These are phyloP conservation scores for Lycaena phlaeas DNA, from an alignment of 2,888 invertebrate genomes.

Conservation along the genomic window DNA sequence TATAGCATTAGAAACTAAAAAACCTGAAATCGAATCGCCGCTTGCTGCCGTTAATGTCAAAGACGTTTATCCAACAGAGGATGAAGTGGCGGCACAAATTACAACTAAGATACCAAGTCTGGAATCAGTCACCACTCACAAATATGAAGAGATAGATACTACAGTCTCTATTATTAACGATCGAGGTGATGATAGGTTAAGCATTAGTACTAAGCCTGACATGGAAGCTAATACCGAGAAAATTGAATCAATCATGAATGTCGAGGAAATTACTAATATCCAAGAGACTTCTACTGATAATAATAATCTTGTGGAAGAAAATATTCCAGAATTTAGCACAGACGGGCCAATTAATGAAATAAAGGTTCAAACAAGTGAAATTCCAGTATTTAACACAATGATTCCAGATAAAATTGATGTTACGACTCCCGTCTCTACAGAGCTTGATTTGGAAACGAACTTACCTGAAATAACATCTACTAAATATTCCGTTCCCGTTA, in stretches of 20 bases:
- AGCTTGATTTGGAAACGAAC: not conserved
- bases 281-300: constrained; percentile 6
- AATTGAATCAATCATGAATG: constrained; percentile 4
- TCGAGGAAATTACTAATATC: constrained; percentile 9
- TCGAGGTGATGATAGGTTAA: not conserved
- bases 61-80: not conserved
- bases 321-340: no score
- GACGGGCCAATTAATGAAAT: constrained; percentile 10
- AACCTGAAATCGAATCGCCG: not conserved
- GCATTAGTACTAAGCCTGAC: not conserved
- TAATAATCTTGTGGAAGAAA: no score
- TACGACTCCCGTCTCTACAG: not conserved
- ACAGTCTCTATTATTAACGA: constrained; percentile 4
- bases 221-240: constrained; percentile 2
- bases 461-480: not conserved
- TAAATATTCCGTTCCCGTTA: not conserved
- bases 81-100: no score
- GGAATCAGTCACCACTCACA: not conserved
- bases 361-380: constrained; percentile 10
- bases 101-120: not conserved
- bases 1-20: no score
- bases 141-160: constrained; percentile 4
- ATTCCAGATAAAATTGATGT: constrained; percentile 3
- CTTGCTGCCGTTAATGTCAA: not conserved
- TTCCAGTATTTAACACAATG: not conserved